These are phyloP conservation scores for Cariama cristata DNA, from an alignment of 2,113 vertebrate species.

Conservation along the genomic window DNA sequence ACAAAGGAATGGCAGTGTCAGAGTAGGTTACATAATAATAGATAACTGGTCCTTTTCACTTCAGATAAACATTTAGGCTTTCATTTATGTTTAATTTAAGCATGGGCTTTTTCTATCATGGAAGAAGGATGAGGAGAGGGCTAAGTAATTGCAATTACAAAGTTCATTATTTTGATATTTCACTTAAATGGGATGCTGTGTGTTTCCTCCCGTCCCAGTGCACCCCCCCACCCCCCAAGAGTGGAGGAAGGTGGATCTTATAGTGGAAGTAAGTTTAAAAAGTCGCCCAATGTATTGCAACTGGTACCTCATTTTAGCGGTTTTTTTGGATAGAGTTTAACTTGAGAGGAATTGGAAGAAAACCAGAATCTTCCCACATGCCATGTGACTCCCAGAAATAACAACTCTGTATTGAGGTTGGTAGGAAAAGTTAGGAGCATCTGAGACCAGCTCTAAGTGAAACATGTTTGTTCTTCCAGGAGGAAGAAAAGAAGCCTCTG, in stretches of 20 bases:
- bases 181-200: not conserved
- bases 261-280: slow-evolving; percentile 31
- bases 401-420: slow-evolving; percentile 28
- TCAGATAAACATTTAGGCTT: not conserved
- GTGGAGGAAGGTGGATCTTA: not conserved
- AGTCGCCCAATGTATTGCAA: not conserved
- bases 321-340: slow-evolving; percentile 37
- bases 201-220: not conserved
- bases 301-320: slow-evolving; percentile 30
- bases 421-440: slow-evolving; percentile 40
- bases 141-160: not conserved
- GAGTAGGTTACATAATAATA: not conserved
- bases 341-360: slow-evolving; percentile 54
- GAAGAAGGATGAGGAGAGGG: not conserved
- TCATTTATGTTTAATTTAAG: not conserved
- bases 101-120: not conserved
- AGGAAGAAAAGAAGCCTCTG: not conserved
- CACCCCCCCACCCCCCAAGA: not conserved
- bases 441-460: not conserved
- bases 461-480: slow-evolving; percentile 13
- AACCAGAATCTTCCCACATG: slow-evolving; percentile 50
- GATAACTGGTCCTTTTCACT: not conserved
- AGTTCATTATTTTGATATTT: slow-evolving; percentile 14
- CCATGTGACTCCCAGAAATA: slow-evolving; percentile 64
- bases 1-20: not conserved